These are phyloP conservation scores for Alligator mississippiensis DNA, from an alignment of 2,113 vertebrate genomes.

Conservation along the genomic window DNA sequence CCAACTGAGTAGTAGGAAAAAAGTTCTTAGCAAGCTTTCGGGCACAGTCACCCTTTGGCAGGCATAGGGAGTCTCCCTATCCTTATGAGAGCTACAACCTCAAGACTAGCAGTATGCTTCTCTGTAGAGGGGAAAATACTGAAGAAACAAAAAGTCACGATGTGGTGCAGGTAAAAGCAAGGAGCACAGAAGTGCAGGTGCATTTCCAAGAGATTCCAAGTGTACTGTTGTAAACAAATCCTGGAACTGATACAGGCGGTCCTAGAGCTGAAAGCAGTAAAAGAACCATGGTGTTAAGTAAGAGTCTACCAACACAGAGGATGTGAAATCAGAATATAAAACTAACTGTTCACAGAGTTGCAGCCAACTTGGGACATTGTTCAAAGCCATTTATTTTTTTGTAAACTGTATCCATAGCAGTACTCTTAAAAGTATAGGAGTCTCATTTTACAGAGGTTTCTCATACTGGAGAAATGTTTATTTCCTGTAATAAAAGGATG, in stretches of 20 bases:
- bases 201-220: constrained; percentile 26
- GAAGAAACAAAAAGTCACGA: not conserved
- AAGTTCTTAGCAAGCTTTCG: no score
- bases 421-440: not conserved
- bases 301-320: not conserved
- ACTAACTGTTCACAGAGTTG: not conserved
- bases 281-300: not conserved
- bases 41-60: no score
- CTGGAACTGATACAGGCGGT: not conserved
- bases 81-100: not conserved
- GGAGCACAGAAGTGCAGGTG: not conserved
- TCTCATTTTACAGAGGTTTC: not conserved
- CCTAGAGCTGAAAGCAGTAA: not conserved
- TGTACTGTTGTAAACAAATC: not conserved
- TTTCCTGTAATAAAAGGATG: not conserved
- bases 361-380: not conserved
- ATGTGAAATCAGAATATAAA: not conserved
- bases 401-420: not conserved
- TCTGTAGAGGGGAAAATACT: not conserved
- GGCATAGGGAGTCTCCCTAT: no score
- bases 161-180: not conserved
- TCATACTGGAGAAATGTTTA: not conserved
- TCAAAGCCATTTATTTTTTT: not conserved
- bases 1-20: no score
- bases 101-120: not conserved